Percentiles rank a stretch among this genome's conserved stretches.
These are phyloP conservation scores for Physella acuta DNA, from an alignment of 1,140 invertebrate species.

Conservation along the genomic window DNA sequence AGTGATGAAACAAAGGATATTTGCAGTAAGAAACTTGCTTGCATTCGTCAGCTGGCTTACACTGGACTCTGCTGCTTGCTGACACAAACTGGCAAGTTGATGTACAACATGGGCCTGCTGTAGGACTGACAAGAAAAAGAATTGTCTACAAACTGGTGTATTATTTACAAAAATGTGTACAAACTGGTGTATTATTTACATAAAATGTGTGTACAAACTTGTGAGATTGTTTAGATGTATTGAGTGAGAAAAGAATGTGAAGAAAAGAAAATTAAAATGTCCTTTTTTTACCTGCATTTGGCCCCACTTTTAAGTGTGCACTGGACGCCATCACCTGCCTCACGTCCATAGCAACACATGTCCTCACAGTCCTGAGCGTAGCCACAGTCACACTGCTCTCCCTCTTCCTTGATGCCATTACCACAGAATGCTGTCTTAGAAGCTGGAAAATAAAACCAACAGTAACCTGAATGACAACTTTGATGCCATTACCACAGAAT, in stretches of 20 bases:
- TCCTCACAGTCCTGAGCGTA: slow-evolving; percentile 85
- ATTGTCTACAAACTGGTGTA: not conserved
- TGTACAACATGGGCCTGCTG: slow-evolving; percentile 92
- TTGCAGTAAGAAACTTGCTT: slow-evolving; percentile 82
- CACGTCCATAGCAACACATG: slow-evolving; percentile 85
- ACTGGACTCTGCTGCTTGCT: slow-evolving; percentile 65
- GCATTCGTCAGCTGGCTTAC: slow-evolving; percentile 85
- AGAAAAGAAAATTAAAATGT: not conserved
- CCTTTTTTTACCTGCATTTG: slow-evolving; percentile 38
- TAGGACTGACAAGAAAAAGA: slow-evolving; percentile 71
- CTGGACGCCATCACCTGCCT: slow-evolving; percentile 19
- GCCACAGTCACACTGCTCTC: slow-evolving; percentile 98
- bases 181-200: no score
- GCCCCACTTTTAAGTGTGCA: slow-evolving; percentile 28
- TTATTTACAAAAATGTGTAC: no score
- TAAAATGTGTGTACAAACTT: no score
- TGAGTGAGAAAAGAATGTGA: not conserved
- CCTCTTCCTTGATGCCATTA: slow-evolving; percentile 96
- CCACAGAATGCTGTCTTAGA: slow-evolving; percentile 95
- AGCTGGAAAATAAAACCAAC: slow-evolving; percentile 66
- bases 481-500: slow-evolving; percentile 99
- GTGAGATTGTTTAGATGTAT: no score
- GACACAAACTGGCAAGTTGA: slow-evolving; percentile 77
- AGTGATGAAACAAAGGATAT: slow-evolving; percentile 68
- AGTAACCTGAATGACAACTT: no score